These are phyloP conservation scores for Labia minor DNA, from an alignment of 2,888 invertebrate species.

Conservation along the genomic window DNA sequence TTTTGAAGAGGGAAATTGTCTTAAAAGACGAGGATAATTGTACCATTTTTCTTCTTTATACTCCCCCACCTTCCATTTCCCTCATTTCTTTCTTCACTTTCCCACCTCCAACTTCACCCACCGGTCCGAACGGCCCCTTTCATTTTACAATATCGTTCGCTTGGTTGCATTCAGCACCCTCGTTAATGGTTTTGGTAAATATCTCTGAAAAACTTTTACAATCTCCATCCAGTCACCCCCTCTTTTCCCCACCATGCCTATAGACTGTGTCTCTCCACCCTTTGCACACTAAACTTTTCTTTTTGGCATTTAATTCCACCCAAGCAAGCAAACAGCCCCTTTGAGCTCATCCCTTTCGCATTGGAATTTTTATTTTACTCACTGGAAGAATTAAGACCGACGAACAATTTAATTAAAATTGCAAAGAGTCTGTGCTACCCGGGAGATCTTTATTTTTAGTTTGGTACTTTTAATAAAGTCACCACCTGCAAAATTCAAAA, in stretches of 20 bases:
- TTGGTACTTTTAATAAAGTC: neutral
- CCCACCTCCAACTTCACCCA: neutral
- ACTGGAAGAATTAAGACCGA: neutral
- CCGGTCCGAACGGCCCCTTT: too few relatives aligned
- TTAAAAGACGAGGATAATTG: neutral
- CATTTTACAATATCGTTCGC: neutral
- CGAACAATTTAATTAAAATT: constrained; percentile 13
- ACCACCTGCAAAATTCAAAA: neutral
- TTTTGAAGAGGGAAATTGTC: neutral
- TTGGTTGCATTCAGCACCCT: constrained; percentile 1
- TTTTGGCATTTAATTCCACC: constrained; percentile 8
- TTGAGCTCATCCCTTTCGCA: constrained; percentile 6
- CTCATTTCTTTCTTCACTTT: neutral
- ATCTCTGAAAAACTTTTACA: constrained; percentile 13
- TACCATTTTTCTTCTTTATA: constrained; percentile 13
- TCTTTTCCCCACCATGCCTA: too few relatives aligned
- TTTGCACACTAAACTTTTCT: neutral
- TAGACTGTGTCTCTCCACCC: too few relatives aligned
- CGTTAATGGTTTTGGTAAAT: constrained; percentile 13
- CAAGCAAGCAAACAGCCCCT: neutral
- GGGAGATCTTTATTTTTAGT: neutral
- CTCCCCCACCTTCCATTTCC: neutral
- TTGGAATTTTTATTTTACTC: neutral
- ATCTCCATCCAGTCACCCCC: neutral
- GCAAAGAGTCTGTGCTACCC: neutral